Evolutionary conservation across 2,113 vertebrate species (phyloP).

Genomic region (Oplegnathus fasciatus): DNA sequence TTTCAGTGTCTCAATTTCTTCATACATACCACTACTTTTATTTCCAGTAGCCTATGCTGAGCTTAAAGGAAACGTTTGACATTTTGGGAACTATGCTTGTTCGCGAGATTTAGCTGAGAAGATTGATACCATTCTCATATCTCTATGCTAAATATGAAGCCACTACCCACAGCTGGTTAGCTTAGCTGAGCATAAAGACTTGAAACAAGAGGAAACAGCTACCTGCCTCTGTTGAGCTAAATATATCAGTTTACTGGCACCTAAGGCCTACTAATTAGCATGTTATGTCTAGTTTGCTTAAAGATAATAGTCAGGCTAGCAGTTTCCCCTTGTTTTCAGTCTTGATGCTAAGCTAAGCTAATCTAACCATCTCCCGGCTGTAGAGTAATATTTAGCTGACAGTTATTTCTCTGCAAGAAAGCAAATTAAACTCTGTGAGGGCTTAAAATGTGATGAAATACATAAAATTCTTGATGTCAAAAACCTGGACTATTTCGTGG

Average conservation of each 20-base stretch:
- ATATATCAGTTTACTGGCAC: not conserved
- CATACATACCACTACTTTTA: slow-evolving; percentile 1
- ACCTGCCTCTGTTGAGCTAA: not conserved
- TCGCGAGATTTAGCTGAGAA: not conserved
- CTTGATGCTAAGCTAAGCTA: not conserved
- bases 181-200: slow-evolving; percentile 5
- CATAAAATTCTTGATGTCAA: not conserved
- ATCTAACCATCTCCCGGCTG: not conserved
- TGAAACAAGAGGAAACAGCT: not conserved
- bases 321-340: not conserved
- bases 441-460: not conserved
- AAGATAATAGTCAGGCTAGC: not conserved
- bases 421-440: not conserved
- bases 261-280: not conserved
- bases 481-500: not conserved
- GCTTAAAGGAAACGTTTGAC: slow-evolving; percentile 20
- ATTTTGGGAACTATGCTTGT: slow-evolving; percentile 12
- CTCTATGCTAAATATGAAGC: not conserved
- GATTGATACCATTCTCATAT: not conserved
- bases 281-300: not conserved
- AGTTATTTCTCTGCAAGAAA: too few species aligned
- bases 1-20: slow-evolving; percentile 29
- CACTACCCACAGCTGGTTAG: not conserved
- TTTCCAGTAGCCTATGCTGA: slow-evolving; percentile 28
- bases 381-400: not conserved